Base-by-base conservation (phyloP, 2,113 vertebrate genomes). In the Rhinoptilus africanus region DNA sequence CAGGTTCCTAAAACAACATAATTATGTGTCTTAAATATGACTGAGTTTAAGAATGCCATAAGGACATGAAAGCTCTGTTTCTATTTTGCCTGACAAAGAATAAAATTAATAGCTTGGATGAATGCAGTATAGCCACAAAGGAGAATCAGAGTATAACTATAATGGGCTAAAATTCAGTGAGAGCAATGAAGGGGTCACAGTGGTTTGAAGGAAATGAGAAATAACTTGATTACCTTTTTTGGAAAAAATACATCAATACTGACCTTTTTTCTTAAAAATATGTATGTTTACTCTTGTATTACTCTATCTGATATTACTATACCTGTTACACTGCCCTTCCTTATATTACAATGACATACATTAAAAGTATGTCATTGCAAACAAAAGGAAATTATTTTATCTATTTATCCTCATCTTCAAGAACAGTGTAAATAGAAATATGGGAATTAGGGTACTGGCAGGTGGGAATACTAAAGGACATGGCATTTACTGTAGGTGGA, bases 21-120 rank as follows among this genome's bases (percentile, higher is more conserved):
- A 75, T 91, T 91, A 92, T 72, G 63, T 83, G 60, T 95, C 56
- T 96, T 93, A 95, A 84, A 90, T 80, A 92, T 63, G 68, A 35
- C 34, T 85, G 69, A 89, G 21, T 91, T 88, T 81, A 67, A 81
- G 68, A 94, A 84, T 4, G 2, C 76, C 76, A 90, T 53, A 78
- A 92, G 51, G 56, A 86, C 51, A 64, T 78, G 68, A 92, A 93
- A 80, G 30, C 24, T 89, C 89, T 86, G 37, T 71, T 92, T 90
- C 85, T 54, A 28, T 91, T 73, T 78, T 56, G 39, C 19, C 32
- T 92, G 50, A 64, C n/a, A 86, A 94, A 78, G 47, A 86, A 34
- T 53, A 86, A 85, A 93, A 86, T 80, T 89, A 90, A 94, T 92
- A 81, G 43, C 34, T 78, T 81, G 64, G 56, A 92, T 80, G 69